Evolutionary conservation across 2,797 vertebrate species (phyloP).

Genomic region (Platalea minor): DNA sequence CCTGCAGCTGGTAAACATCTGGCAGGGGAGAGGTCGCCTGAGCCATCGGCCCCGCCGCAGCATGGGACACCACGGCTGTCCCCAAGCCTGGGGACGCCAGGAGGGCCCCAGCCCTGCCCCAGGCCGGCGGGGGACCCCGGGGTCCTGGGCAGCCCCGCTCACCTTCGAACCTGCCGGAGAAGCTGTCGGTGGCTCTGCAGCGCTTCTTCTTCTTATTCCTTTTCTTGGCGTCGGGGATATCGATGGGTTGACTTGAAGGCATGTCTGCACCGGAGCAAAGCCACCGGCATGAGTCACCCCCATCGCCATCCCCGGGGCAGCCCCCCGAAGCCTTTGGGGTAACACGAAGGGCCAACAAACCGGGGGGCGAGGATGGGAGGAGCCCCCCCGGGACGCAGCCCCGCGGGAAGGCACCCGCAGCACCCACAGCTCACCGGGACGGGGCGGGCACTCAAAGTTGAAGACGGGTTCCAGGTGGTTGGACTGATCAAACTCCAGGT

Average conservation of each 20-base stretch:
- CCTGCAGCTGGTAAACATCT: constrained; percentile 97
- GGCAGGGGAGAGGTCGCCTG: neutral
- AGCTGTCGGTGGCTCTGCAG: constrained; percentile 95
- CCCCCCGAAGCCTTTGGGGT: neutral
- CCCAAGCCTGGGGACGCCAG: neutral
- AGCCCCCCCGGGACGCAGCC: neutral
- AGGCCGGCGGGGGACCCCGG: accelerated
- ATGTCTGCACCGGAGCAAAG: constrained; percentile 78
- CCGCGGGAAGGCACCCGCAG: neutral
- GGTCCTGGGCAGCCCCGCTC: neutral
- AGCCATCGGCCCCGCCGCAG: accelerated
- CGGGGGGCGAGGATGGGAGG: accelerated
- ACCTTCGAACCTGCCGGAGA: constrained; percentile 96
- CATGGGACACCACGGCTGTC: neutral
- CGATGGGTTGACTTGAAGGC: constrained; percentile 92
- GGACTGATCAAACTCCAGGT: constrained; percentile 88
- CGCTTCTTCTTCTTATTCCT: constrained; percentile 98
- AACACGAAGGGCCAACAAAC: accelerated
- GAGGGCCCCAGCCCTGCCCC: neutral
- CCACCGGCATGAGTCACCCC: neutral
- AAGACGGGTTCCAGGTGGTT: constrained; percentile 85
- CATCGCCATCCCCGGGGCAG: accelerated
- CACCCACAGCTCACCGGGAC: constrained; percentile 82
- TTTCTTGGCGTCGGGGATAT: constrained; percentile 96
- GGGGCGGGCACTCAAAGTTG: constrained; percentile 87